Conservation (phyloP, 2,113 vertebrate genomes). For the Callipepla squamata region DNA sequence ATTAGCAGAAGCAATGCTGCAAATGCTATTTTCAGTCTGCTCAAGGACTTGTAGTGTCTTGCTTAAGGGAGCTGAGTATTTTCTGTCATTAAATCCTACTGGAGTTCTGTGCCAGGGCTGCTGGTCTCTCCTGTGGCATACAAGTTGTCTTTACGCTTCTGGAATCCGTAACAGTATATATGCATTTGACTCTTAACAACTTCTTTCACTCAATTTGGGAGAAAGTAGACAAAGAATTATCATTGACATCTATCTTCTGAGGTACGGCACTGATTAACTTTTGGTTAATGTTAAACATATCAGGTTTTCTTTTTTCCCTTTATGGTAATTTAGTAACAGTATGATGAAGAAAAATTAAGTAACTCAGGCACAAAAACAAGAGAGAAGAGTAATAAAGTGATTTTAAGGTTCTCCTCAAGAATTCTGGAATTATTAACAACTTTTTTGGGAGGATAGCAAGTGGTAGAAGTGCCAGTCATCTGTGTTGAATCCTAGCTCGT, state of each 20-base stretch:
- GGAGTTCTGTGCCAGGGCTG: not conserved
- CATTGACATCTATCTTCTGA: not conserved
- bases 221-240: not conserved
- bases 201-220: not conserved
- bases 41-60: not conserved
- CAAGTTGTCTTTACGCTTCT: not conserved
- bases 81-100: not conserved
- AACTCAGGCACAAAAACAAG: not conserved
- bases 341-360: not conserved
- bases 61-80: not conserved
- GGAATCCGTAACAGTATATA: not conserved
- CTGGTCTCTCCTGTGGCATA: not conserved
- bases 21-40: not conserved
- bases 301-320: not conserved
- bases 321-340: not conserved
- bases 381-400: not conserved
- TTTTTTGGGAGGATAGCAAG: not conserved
- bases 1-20: not conserved
- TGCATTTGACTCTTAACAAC: not conserved
- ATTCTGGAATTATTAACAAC: not conserved
- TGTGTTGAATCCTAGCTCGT: not conserved
- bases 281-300: not conserved
- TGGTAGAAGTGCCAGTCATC: not conserved
- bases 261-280: not conserved
- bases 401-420: not conserved